Base-by-base conservation (phyloP, 2,888 invertebrate genomes). In the Xylota segnis region DNA sequence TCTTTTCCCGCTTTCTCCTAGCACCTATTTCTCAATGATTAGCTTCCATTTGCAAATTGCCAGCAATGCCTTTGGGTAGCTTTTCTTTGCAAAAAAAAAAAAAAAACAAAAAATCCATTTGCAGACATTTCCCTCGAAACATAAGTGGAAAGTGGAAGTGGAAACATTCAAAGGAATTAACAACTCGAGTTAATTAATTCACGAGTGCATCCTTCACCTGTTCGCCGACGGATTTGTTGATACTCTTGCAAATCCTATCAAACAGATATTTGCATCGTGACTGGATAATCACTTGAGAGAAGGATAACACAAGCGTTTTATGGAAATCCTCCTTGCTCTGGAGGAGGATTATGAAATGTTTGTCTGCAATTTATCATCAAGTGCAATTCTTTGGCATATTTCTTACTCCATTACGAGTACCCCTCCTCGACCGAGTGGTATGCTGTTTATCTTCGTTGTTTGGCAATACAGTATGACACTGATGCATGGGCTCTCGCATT, bases 391-490 rank as follows among this genome's bases (percentile, higher is more conserved):
- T 75, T 58, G 16, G 37, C n/a, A 59, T 52, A 70, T 54, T 52
- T 37, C 47, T 47, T 58, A 23, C 52, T 66, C 65, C 58, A 65
- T 75, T 66, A 59, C 66, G n/a, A n/a, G n/a, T n/a, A n/a, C n/a
- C n/a, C n/a, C n/a, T n/a, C 43, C 37, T 45, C 34, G 47, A n/a
- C 23, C 23, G 1, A 3, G 23, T 23, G 23, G 29, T n/a, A 29
- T 27, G 47, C 10, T 50, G 66, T 79, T 76, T 50, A 76, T 76
- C 70, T 63, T 65, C 66, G 45, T 63, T 10, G 56, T 34, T 65
- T 65, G 47, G 63, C 76, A 37, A 70, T 66, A 74, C 50, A 78
- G 59, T 45, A 74, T 83, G 83, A 83, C 83, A 83, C 23, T 83
- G 83, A 83, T 83, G 83, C 78, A 83, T 83, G 61, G 58, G 68